Percentiles rank a stretch among this genome's conserved stretches.
These are phyloP conservation scores for Echiichthys vipera DNA, from an alignment of 2,797 vertebrate genomes.

Conservation along the genomic window DNA sequence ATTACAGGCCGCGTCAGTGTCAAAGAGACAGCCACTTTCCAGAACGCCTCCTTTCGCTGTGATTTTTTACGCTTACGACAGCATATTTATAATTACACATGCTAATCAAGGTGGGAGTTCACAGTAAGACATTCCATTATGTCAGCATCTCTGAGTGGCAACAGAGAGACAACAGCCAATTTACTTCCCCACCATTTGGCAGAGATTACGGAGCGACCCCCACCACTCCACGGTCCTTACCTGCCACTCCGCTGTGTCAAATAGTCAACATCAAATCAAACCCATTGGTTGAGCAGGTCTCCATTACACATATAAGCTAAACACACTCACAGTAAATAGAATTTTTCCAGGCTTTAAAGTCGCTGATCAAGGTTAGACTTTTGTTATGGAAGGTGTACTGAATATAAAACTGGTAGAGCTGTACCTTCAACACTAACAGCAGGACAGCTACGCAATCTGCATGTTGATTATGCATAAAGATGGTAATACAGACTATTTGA, in stretches of 20 bases:
- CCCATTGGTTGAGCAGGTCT: slow-evolving; percentile 21
- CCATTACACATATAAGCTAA: slow-evolving; percentile 20
- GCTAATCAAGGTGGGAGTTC: slow-evolving; percentile 84
- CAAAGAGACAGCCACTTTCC: slow-evolving; percentile 64
- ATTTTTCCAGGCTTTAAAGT: slow-evolving; percentile 6
- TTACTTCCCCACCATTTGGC: slow-evolving; percentile 70
- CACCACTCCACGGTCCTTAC: slow-evolving; percentile 42
- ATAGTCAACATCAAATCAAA: slow-evolving; percentile 44
- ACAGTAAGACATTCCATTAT: slow-evolving; percentile 74
- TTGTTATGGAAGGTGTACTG: slow-evolving; percentile 11
- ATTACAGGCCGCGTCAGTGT: slow-evolving; percentile 71
- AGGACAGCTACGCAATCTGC: slow-evolving; percentile 58
- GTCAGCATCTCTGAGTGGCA: slow-evolving; percentile 78
- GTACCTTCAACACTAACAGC: slow-evolving; percentile 45
- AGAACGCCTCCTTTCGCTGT: slow-evolving; percentile 56
- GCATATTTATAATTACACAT: slow-evolving; percentile 84
- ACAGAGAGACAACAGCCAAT: slow-evolving; percentile 72
- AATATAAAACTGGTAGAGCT: slow-evolving; percentile 9
- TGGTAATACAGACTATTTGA: slow-evolving; percentile 63
- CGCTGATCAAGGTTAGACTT: slow-evolving; percentile 26
- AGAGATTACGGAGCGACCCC: slow-evolving; percentile 53
- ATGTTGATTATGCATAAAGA: slow-evolving; percentile 72
- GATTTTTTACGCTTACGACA: slow-evolving; percentile 74
- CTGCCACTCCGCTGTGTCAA: slow-evolving; percentile 42
- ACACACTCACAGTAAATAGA: slow-evolving; percentile 5